Conservation (phyloP, 2,113 vertebrate genomes). For the Pica pica region DNA sequence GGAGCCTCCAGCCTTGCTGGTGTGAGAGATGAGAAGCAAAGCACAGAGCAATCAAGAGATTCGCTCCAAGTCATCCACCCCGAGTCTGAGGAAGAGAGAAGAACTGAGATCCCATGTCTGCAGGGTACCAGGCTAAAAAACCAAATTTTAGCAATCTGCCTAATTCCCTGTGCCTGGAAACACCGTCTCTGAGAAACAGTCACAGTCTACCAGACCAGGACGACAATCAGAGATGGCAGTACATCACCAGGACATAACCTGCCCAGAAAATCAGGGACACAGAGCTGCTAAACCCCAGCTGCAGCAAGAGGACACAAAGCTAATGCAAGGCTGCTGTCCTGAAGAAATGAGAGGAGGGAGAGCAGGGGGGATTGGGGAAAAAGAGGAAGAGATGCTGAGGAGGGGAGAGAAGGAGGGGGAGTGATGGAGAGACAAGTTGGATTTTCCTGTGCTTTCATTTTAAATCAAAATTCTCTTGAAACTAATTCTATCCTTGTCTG, state of each 20-base stretch:
- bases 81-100: not conserved
- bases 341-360: not conserved
- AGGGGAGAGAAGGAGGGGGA: not conserved
- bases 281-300: not conserved
- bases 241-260: rapidly evolving
- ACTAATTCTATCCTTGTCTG: not conserved
- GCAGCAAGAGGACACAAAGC: not conserved
- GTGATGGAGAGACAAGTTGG: not conserved
- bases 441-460: not conserved
- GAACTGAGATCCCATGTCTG: not conserved
- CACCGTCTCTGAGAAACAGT: not conserved
- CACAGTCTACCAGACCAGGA: not conserved
- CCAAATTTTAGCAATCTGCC: not conserved
- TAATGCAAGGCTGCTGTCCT: not conserved
- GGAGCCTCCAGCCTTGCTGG: not conserved
- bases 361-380: too few relatives aligned
- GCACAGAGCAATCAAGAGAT: not conserved
- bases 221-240: rapidly evolving
- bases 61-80: not conserved
- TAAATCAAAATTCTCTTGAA: not conserved
- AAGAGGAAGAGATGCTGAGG: not conserved
- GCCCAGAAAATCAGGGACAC: not conserved
- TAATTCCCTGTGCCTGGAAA: not conserved
- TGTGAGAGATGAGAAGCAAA: not conserved
- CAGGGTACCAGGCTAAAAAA: not conserved